These are phyloP conservation scores for Spodoptera littoralis DNA, from an alignment of 2,888 invertebrate genomes.

Conservation along the genomic window DNA sequence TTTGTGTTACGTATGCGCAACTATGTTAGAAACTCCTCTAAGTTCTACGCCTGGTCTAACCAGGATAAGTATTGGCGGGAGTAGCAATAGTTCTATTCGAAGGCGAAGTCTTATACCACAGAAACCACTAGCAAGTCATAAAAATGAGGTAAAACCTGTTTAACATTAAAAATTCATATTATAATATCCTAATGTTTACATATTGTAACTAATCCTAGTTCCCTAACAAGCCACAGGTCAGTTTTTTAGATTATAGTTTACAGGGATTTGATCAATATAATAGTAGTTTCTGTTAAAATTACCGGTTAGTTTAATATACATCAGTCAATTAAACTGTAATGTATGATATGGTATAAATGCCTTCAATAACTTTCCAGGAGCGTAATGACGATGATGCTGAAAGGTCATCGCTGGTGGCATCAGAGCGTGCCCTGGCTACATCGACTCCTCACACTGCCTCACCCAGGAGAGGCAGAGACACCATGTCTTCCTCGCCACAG, in stretches of 20 bases:
- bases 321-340: too few relatives aligned
- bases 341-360: not conserved
- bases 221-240: not conserved
- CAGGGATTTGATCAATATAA: too few relatives aligned
- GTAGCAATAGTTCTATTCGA: conserved; percentile 70
- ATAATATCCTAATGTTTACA: too few relatives aligned
- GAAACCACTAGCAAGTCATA: conserved; percentile 60
- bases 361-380: conserved; percentile 65
- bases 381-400: conserved; percentile 90
- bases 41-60: conserved; percentile 72
- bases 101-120: conserved; percentile 79
- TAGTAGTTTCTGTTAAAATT: not conserved
- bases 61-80: conserved; percentile 81
- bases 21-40: conserved; percentile 77
- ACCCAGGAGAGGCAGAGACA: conserved; percentile 66
- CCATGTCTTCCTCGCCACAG: conserved; percentile 85
- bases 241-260: conserved; percentile 1
- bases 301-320: not conserved
- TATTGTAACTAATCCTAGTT: not conserved
- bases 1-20: conserved; percentile 45
- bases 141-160: conserved; percentile 70
- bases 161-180: too few relatives aligned
- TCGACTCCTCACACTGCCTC: conserved; percentile 78
- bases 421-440: conserved; percentile 78
- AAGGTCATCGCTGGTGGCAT: conserved; percentile 84